phyloP scores from a whole-genome alignment of 1,140 invertebrate genomes.

The Hypothenemus hampei region DNA sequence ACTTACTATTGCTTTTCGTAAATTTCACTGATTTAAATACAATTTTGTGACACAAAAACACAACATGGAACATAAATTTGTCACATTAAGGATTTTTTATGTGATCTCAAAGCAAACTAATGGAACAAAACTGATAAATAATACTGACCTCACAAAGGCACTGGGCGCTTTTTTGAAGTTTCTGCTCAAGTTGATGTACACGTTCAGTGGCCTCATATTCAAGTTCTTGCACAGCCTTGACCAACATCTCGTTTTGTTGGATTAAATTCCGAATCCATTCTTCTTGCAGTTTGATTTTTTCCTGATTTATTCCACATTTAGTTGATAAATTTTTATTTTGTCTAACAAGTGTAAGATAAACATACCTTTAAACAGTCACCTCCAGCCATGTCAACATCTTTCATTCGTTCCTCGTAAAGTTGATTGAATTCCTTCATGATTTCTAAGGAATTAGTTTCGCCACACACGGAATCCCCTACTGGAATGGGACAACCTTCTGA shows the following conservation, averaged over 20 bases:
- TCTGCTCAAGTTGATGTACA: conserved; percentile 51
- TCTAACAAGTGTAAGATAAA: neutral
- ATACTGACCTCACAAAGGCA: conserved; percentile 38
- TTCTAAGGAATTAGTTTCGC: conserved; percentile 34
- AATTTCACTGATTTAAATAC: too few species aligned
- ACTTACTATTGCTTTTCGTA: neutral
- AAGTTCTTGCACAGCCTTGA: conserved; percentile 52
- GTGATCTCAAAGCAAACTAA: too few species aligned
- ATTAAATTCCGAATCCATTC: conserved; percentile 54
- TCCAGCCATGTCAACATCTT: conserved; percentile 33
- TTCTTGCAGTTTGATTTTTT: conserved; percentile 50
- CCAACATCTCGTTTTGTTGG: conserved; percentile 55
- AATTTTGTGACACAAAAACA: too few species aligned
- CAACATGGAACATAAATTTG: conserved; percentile 20
- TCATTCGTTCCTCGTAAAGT: conserved; percentile 39
- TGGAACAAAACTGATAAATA: conserved; percentile 3
- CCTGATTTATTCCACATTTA: conserved; percentile 36
- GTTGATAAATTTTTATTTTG: neutral
- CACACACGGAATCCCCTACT: conserved; percentile 31
- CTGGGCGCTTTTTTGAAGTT: conserved; percentile 38
- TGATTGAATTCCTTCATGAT: conserved; percentile 39
- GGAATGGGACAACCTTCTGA: conserved; percentile 27
- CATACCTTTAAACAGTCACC: conserved; percentile 36
- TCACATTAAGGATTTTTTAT: conserved; percentile 24
- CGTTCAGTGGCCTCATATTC: conserved; percentile 51